Conservation (phyloP, 1,140 invertebrate species). For the Lepidurus apus region DNA sequence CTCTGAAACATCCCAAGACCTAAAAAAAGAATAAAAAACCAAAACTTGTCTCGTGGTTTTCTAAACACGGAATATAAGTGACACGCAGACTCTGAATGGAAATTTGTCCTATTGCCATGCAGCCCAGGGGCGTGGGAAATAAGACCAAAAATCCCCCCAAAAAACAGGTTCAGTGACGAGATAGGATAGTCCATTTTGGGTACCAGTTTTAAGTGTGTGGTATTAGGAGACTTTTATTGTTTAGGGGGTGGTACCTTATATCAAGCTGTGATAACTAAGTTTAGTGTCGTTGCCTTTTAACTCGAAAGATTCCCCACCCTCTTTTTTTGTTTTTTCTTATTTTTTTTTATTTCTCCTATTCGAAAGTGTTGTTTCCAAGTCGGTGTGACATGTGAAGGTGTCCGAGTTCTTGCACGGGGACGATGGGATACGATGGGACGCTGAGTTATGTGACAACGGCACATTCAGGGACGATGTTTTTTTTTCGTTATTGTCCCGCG, state of each 20-base stretch:
- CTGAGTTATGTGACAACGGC: background rate
- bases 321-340: background rate
- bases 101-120: background rate
- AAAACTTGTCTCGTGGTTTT: background rate
- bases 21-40: background rate
- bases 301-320: background rate
- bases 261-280: too few species aligned
- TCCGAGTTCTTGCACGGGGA: background rate
- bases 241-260: too few species aligned
- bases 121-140: background rate
- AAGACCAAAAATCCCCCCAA: background rate
- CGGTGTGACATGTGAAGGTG: conserved; percentile 1
- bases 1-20: background rate
- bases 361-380: background rate
- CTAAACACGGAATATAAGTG: background rate
- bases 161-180: too few species aligned
- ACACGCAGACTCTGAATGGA: background rate
- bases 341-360: background rate
- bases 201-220: too few species aligned
- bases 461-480: conserved; percentile 1
- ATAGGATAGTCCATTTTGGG: too few species aligned
- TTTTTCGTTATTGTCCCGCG: background rate
- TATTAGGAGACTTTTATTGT: too few species aligned
- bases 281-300: background rate
- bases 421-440: background rate